These are phyloP conservation scores for Neodiprion pinetum DNA, from an alignment of 1,140 invertebrate species.

Conservation along the genomic window DNA sequence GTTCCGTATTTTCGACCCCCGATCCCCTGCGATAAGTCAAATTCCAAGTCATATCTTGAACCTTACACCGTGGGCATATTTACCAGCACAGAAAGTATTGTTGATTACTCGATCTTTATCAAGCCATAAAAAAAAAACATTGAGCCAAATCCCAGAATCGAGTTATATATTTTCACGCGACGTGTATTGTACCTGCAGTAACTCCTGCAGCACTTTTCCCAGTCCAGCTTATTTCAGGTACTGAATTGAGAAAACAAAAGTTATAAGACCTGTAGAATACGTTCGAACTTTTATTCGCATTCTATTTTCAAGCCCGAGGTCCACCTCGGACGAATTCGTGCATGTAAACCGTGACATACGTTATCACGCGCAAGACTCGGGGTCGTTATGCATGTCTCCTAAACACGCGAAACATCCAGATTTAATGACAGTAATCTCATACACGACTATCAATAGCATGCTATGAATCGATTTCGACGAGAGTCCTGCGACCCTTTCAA, in stretches of 20 bases:
- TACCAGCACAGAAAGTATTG: neutral
- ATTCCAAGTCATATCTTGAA: neutral
- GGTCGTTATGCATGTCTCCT: too few relatives aligned
- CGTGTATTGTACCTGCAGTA: neutral
- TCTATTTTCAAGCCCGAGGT: too few relatives aligned
- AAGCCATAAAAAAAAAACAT: neutral
- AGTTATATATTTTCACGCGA: neutral
- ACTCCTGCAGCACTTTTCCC: too few relatives aligned
- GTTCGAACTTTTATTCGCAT: too few relatives aligned
- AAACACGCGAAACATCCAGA: neutral
- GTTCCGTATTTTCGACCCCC: neutral
- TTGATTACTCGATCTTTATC: neutral
- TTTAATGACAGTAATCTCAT: neutral
- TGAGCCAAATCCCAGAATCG: neutral
- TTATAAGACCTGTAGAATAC: too few relatives aligned
- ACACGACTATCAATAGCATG: neutral
- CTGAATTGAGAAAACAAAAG: too few relatives aligned
- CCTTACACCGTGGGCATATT: neutral
- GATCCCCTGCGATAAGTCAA: neutral
- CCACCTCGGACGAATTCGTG: too few relatives aligned
- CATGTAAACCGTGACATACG: too few relatives aligned
- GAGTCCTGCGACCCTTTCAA: conserved; percentile 4
- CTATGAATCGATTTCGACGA: neutral
- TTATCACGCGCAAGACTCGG: too few relatives aligned
- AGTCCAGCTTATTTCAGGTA: too few relatives aligned